A percentile compares a stretch with the other conserved stretches of the same genome.
These are phyloP conservation scores for Brassicogethes aeneus DNA, from an alignment of 2,888 invertebrate species.

Conservation along the genomic window DNA sequence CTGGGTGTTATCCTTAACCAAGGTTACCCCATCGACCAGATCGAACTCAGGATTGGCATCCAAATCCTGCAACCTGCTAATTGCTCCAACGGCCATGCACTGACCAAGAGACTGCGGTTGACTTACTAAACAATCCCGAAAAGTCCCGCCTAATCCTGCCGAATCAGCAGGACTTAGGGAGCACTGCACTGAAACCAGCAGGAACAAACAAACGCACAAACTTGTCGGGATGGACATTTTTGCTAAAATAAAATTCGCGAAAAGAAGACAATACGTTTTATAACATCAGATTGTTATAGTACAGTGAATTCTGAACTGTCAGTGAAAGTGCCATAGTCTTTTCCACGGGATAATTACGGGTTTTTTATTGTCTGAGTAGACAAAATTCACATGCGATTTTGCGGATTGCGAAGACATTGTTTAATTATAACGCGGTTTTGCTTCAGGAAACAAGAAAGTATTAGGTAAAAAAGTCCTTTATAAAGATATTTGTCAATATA, in stretches of 20 bases:
- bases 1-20: conserved; percentile 56
- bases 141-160: conserved; percentile 22
- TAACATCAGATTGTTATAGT: conserved; percentile 18
- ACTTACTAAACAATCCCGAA: conserved; percentile 42
- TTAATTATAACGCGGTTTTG: too few relatives aligned
- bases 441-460: too few relatives aligned
- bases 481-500: too few relatives aligned
- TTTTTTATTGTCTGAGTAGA: not conserved
- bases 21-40: conserved; percentile 53
- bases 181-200: conserved; percentile 9
- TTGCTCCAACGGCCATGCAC: conserved; percentile 62
- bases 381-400: conserved; percentile 8
- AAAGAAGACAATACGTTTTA: conserved; percentile 12
- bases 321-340: conserved; percentile 29
- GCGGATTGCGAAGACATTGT: too few relatives aligned
- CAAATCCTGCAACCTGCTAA: conserved; percentile 54
- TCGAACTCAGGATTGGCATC: conserved; percentile 59
- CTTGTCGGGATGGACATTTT: conserved; percentile 18
- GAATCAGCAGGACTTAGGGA: conserved; percentile 12
- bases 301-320: conserved; percentile 23
- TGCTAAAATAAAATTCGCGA: conserved; percentile 19
- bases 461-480: too few relatives aligned
- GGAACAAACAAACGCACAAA: conserved; percentile 5
- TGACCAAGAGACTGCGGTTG: conserved; percentile 42
- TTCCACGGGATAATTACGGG: conserved; percentile 9